A percentile compares a stretch with the other conserved stretches of the same genome.
phyloP scores from a whole-genome alignment of 1,140 invertebrate species.

The Orussus abietinus region DNA sequence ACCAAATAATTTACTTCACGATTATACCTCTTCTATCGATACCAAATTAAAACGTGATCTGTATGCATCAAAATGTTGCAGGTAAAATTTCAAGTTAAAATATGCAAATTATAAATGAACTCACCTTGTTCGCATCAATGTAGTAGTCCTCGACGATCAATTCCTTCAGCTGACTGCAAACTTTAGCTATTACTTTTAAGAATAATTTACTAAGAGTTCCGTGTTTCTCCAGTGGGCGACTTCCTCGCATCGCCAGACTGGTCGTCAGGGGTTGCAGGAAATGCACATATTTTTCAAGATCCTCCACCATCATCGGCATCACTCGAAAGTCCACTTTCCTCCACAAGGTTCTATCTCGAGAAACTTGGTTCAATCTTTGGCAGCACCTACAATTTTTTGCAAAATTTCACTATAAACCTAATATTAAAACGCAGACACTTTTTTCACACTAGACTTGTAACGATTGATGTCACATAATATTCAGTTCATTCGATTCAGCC shows the following conservation, averaged over 20 bases:
- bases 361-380: slow-evolving; percentile 45
- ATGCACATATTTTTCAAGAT: slow-evolving; percentile 47
- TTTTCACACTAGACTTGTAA: neutral
- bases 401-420: too few species aligned
- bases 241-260: slow-evolving; percentile 46
- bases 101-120: slow-evolving; percentile 7
- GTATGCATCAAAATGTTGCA: slow-evolving; percentile 5
- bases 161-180: slow-evolving; percentile 43
- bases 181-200: slow-evolving; percentile 29
- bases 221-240: slow-evolving; percentile 19
- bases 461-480: neutral
- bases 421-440: neutral
- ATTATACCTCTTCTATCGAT: too few species aligned
- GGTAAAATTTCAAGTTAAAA: neutral
- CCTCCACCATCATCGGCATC: slow-evolving; percentile 36
- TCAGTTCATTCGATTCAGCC: too few species aligned
- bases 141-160: slow-evolving; percentile 54
- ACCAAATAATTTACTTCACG: slow-evolving; percentile 5
- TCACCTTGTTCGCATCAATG: slow-evolving; percentile 50
- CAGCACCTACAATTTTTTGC: slow-evolving; percentile 54
- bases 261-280: slow-evolving; percentile 49
- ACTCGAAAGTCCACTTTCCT: slow-evolving; percentile 50
- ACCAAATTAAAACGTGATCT: slow-evolving; percentile 8
- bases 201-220: slow-evolving; percentile 31
- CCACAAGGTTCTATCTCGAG: slow-evolving; percentile 55